Evolutionary conservation across 1,140 invertebrate species (phyloP), one percentile per base, ranked within the genome.

Genomic region (Drosophila micromelanica): DNA sequence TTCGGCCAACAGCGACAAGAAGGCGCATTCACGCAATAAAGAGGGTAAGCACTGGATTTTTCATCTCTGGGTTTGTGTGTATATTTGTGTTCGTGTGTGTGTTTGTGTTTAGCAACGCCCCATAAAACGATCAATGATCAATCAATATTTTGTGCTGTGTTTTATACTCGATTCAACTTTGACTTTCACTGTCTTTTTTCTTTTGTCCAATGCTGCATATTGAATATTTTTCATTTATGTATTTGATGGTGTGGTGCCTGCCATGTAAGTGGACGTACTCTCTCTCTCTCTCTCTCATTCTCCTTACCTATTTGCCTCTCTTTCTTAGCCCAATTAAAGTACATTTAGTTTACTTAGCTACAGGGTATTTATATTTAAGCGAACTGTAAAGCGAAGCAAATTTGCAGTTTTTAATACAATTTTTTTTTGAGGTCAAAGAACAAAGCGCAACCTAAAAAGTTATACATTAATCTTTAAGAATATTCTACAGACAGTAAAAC

Each of bases 11-110:
- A 84, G 78, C 38, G 91, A 92, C 52, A 92, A 91, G 37, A 92
- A 92, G 43, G 73, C 85, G 32, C 92, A 92, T 68, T 76, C 89
- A 13, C 79, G 91, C 12, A 92, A 92, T 43, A 92, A 92, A 57
- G 91, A 92, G 73, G 91, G 91, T 92, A 61, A 79, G 91, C 73
- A 17, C 11, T 43, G 2, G 45, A 35, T n/a, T n/a, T n/a, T n/a
- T n/a, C n/a, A n/a, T n/a, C n/a, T n/a, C n/a, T 60, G 62, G 13
- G 1, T 8, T 1, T 35, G 9, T 8, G 2, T 35, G 9, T 35
- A 38, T 40, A 12, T 37, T 32, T 42, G 11, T 46, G 30, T 49
- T 9, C 61, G 17, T 5, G 35, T 37, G 7, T 37, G 27, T 61
- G 46, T 37, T 5, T 56, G 11, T 59, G 48, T 12, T 13, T 5